Base-by-base conservation (phyloP, 1,140 invertebrate genomes). In the Drosophila rhopaloa region DNA sequence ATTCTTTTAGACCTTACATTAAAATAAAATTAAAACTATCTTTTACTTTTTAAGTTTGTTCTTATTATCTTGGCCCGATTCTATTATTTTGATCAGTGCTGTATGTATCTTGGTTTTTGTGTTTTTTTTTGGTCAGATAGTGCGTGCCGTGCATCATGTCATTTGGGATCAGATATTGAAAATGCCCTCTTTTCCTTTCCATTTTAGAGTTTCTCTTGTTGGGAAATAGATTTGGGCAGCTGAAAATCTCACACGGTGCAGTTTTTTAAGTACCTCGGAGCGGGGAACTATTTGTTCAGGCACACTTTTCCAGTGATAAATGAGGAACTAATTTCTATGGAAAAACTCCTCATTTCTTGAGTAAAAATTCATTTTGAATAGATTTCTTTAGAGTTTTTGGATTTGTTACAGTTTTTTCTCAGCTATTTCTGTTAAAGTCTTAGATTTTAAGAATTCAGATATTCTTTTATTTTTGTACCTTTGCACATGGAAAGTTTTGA, bases 91-190 rank as follows among this genome's bases (percentile, higher is more conserved):
- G n/a, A 16, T 3, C 16, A 10, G 10, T 24, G 32, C 6, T 19
- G 14, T 54, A 44, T 32, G 6, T 32, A n/a, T 14, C 29, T 13
- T 59, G 35, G 54, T 59, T 60, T 44, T 41, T 61, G 50, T 16
- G 16, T 44, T 38, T 24, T 46, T 37, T 51, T 11, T 24, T 8
- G 7, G 7, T 24, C 13, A 11, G 38, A 27, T 62, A 63, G 43
- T 48, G 43, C 62, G 58, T 66, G 62, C 62, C 50, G 51, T 61
- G 43, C 68, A 63, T 38, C 70, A 38, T 60, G 66, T 73, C 66
- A 59, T 46, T 47, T 48, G 19, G 13, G 47, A 48, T 48, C 57
- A 48, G 19, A 40, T 59, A 46, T 19, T 58, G n/a, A n/a, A 62
- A 66, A 32, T 14, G 24, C 14, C 14, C 32, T 16, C 32, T 19